These are phyloP conservation scores for Limanda limanda DNA, from an alignment of 2,113 vertebrate species.

Conservation along the genomic window DNA sequence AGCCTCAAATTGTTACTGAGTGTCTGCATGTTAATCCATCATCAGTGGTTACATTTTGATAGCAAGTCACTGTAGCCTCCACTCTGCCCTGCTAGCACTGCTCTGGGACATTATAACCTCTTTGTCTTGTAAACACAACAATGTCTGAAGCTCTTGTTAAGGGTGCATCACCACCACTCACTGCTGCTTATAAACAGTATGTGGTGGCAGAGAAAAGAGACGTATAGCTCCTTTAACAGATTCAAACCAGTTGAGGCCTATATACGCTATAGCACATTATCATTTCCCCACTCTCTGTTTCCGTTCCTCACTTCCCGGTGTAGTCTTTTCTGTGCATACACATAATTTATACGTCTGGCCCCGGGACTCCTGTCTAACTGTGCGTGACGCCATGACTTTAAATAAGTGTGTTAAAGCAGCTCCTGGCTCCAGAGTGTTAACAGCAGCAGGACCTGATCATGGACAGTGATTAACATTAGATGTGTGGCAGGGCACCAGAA, in stretches of 20 bases:
- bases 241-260: background rate
- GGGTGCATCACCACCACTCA: background rate
- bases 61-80: background rate
- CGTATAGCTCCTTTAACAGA: background rate
- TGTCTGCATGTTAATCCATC: too few species aligned
- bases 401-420: constrained; percentile 27
- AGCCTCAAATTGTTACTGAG: too few species aligned
- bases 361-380: constrained; percentile 3
- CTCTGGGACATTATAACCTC: background rate
- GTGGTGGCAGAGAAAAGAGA: background rate
- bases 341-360: constrained; percentile 1
- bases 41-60: too few species aligned
- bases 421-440: constrained; percentile 27
- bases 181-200: background rate
- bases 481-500: constrained; percentile 41
- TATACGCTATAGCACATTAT: background rate
- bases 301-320: background rate
- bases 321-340: background rate
- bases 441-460: constrained; percentile 45
- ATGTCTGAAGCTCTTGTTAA: background rate
- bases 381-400: constrained; percentile 15
- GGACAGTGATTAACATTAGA: constrained; percentile 61
- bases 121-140: background rate
- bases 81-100: background rate
- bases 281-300: background rate